Evolutionary conservation across 1,140 invertebrate genomes (phyloP), one percentile per base, ranked within the genome.

Genomic region (Dermatophagoides farinae): DNA sequence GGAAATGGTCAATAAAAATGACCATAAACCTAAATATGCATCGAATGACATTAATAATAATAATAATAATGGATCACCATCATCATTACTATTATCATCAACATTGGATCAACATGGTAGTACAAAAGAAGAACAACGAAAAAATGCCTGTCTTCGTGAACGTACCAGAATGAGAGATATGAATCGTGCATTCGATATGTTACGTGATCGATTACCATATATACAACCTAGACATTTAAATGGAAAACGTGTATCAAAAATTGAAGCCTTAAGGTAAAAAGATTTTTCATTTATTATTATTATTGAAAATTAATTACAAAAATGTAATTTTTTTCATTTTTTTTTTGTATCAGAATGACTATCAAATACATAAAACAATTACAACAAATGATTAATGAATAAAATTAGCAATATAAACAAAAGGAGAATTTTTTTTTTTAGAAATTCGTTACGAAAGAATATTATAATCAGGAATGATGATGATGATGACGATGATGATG

Each of bases 161-260:
- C 71, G 86, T 16, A 86, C 83, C 0, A 72, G 86, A 40, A 88
- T 89, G 86, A 74, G 83, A 0, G 85, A 88, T 64, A 88, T 89
- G 86, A 89, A 89, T 70, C 76, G 79, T 46, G 86, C 86, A 0
- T 89, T 86, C 66, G 85, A 88, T 66, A 68, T 80, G 31, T 71
- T 89, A 20, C 75, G 86, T 43, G 81, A 82, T 25, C 81, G 83
- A 68, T 70, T 89, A 53, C 85, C 86, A 1, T 79, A 80, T 43
- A 81, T 78, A 49, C 87, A 87, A 67, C 84, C 84, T 0, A 31
- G 31, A 31, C 31, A 31, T 31, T 31, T 31, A 31, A 82, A 82
- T 10, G 86, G 86, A n/a, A 88, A 88, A 69, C 88, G 87, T 70
- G 78, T 87, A 63, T 86, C 84, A 1, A 88, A 88, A 72, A 88